Evolutionary conservation across 2,113 vertebrate genomes (phyloP).

Genomic region (Gila orcuttii): DNA sequence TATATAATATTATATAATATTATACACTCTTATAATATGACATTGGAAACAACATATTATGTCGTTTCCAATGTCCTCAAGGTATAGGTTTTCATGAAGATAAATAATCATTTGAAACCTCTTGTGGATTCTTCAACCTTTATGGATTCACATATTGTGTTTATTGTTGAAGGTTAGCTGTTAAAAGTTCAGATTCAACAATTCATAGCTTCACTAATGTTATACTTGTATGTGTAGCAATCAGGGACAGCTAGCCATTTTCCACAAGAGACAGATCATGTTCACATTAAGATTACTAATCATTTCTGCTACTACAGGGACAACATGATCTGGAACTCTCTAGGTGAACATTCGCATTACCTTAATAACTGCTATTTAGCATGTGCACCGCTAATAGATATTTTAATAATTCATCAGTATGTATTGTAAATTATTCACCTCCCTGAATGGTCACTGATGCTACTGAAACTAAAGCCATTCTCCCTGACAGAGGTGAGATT

Average conservation of each 20-base stretch:
- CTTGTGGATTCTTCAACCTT: not conserved
- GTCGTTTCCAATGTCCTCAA: conserved; percentile 15
- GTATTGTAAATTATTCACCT: conserved; percentile 51
- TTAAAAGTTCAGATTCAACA: not conserved
- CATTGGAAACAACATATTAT: not conserved
- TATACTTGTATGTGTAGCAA: not conserved
- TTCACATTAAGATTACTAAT: conserved; percentile 12
- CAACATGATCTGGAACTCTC: conserved; percentile 36
- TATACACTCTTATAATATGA: too few relatives aligned
- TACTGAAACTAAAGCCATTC: conserved; percentile 35
- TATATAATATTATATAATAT: too few relatives aligned
- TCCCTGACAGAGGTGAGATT: not conserved
- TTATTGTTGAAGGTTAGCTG: not conserved
- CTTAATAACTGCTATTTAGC: conserved; percentile 46
- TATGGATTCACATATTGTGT: not conserved
- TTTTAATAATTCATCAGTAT: conserved; percentile 57
- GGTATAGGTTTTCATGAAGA: conserved; percentile 32
- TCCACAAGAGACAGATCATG: not conserved
- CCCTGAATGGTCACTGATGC: conserved; percentile 38
- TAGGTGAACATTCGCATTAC: conserved; percentile 30
- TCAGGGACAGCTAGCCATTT: not conserved
- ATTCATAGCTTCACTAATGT: not conserved
- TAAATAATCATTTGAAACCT: not conserved
- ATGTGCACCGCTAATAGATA: conserved; percentile 47
- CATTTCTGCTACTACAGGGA: not conserved